Conservation (phyloP, 2,888 invertebrate genomes). For the Drepana falcataria region DNA sequence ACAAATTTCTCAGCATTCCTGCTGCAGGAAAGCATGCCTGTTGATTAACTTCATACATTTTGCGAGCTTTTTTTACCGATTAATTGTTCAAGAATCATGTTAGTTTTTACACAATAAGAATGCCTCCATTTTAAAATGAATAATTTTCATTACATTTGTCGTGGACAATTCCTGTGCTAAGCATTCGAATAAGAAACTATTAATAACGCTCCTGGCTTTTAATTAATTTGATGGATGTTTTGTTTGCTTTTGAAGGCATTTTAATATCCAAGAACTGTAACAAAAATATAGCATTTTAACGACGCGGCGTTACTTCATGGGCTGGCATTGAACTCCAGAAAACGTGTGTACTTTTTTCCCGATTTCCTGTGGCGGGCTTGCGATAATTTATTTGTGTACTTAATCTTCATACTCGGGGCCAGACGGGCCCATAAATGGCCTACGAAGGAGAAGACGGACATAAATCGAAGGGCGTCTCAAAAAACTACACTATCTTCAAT, state of each 20-base stretch:
- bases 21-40: background rate
- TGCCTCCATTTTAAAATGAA: slow-evolving; percentile 1
- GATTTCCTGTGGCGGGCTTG: slow-evolving; percentile 32
- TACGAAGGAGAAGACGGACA: slow-evolving; percentile 47
- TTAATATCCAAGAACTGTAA: background rate
- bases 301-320: slow-evolving; percentile 4
- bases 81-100: background rate
- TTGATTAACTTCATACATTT: background rate
- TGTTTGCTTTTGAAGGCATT: background rate
- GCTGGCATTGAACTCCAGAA: slow-evolving; percentile 19
- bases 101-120: background rate
- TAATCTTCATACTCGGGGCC: slow-evolving; percentile 35
- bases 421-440: slow-evolving; percentile 50
- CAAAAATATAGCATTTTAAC: background rate
- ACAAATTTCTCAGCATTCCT: slow-evolving; percentile 20
- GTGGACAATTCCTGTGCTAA: background rate
- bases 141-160: background rate
- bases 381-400: slow-evolving; percentile 36
- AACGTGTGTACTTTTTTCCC: slow-evolving; percentile 20
- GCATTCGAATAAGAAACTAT: background rate
- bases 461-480: slow-evolving; percentile 57
- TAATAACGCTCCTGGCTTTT: no score
- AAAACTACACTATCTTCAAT: slow-evolving; percentile 62
- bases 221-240: background rate
- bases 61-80: background rate